phyloP scores from a whole-genome alignment of 2,113 vertebrate genomes.

The Sorex araneus region DNA sequence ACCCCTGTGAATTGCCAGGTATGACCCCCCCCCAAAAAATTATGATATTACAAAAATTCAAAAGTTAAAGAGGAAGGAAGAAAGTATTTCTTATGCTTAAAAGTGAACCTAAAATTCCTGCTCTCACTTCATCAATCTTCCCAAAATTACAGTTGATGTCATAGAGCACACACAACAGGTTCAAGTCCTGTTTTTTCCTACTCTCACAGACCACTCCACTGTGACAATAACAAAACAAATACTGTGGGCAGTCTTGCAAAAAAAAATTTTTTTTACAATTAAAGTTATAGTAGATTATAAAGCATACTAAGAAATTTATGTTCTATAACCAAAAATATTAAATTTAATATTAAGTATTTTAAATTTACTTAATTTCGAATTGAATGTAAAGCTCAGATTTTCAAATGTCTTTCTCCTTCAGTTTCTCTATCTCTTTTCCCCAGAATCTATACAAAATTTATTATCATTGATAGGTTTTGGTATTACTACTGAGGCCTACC shows the following conservation, averaged over 20 bases:
- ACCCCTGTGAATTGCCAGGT: too few species aligned
- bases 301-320: not conserved
- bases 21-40: too few species aligned
- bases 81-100: not conserved
- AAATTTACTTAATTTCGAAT: not conserved
- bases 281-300: constrained; percentile 29
- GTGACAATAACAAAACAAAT: not conserved
- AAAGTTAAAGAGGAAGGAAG: not conserved
- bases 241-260: not conserved
- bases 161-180: not conserved
- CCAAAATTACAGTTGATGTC: not conserved
- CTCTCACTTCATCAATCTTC: not conserved
- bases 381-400: not conserved
- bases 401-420: not conserved
- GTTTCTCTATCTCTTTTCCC: constrained; percentile 10
- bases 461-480: constrained; percentile 1
- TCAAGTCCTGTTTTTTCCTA: not conserved
- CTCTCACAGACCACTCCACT: not conserved
- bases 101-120: not conserved
- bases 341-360: not conserved
- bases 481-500: constrained; percentile 32
- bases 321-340: not conserved
- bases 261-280: constrained; percentile 15
- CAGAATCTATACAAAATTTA: constrained; percentile 39
- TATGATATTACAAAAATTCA: constrained; percentile 23